Base-by-base conservation (phyloP, 1,140 invertebrate species). In the Eurosta solidaginis region DNA sequence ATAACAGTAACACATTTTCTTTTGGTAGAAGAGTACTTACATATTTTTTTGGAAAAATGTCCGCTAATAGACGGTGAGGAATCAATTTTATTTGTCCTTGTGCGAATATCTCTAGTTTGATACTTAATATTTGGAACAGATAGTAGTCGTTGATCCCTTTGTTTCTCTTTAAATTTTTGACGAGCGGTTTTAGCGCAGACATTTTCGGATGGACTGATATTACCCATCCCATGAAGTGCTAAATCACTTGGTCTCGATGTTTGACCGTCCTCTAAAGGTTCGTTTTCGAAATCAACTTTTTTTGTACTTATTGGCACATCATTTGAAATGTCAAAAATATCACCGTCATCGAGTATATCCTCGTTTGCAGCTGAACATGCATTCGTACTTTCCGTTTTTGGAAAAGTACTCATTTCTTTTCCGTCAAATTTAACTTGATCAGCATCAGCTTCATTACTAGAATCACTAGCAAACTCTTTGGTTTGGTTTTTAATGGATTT, bases 31-130 rank as follows among this genome's bases (percentile, higher is more conserved):
- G 82, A 85, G 91, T 91, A 95, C 94, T 95, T 94, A 95, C 94
- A 94, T 92, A 95, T 94, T 90, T 93, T 91, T 87, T 93, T 91
- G 89, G 94, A 93, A 82, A 95, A 89, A 90, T 91, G 93, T 54
- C 47, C 73, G 25, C 92, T 91, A 88, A 93, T 92, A 73, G 91
- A 90, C 33, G 90, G 89, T 42, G 82, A 85, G 6, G 82, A 82
- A 79, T 87, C 84, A 33, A 82, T 84, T 76, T 87, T 85, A 74
- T 79, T 76, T 44, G 81, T 78, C 59, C 79, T 78, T 47, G 78
- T 52, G 29, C 87, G 83, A 52, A 83, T 78, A 79, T 85, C 84
- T 6, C 84, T 79, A 73, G 88, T 89, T 83, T 87, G 84, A 78
- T 87, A 92, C 84, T 94, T 94, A 78, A 94, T 91, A 88, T 94